Evolutionary conservation across 2,888 invertebrate genomes (phyloP), one percentile per base, ranked within the genome.

Genomic region (Cheiracanthium punctorium): DNA sequence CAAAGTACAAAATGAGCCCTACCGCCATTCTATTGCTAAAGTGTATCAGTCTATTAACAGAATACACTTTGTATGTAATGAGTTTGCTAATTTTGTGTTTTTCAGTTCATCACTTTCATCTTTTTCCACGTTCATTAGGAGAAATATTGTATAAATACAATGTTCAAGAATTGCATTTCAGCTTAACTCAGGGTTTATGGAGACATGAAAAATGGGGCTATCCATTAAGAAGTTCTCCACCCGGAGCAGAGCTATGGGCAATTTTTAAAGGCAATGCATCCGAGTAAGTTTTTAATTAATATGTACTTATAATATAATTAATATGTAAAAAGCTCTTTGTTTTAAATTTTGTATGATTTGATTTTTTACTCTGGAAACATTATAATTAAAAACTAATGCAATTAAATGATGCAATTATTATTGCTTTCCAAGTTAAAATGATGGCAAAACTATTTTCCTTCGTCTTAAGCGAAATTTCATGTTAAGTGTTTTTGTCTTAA

Each of bases 131-230:
- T 90, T 95, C 96, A 0, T 93, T 98, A 73, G 96, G 96, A 14
- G 98, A 98, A 93, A 95, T 98, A 64, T 93, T 98, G 89, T 94
- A 76, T 32, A 74, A 95, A 41, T 96, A 96, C 91, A 94, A 95
- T 91, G 95, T 99, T 0, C 95, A 96, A 91, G 98, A 98, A 91
- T 92, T 99, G 28, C 97, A 98, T 91, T 93, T 99, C 72, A 95
- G 96, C 82, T 93, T 99, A 84, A 98, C 98, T 0, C 96, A 97
- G 92, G 99, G 99, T 0, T 93, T 97, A 80, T 99, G 99, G 99
- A 94, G 96, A 88, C 95, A 98, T 91, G 95, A 96, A 89, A 94
- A 95, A 80, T 99, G 98, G 98, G 98, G 98, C 0, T 97, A 97
- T 92, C 98, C 98, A 1, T 94, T 96, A 33, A 92, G 95, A 14